These are phyloP conservation scores for Cyanistes caeruleus DNA, from an alignment of 2,113 vertebrate genomes.

Conservation along the genomic window DNA sequence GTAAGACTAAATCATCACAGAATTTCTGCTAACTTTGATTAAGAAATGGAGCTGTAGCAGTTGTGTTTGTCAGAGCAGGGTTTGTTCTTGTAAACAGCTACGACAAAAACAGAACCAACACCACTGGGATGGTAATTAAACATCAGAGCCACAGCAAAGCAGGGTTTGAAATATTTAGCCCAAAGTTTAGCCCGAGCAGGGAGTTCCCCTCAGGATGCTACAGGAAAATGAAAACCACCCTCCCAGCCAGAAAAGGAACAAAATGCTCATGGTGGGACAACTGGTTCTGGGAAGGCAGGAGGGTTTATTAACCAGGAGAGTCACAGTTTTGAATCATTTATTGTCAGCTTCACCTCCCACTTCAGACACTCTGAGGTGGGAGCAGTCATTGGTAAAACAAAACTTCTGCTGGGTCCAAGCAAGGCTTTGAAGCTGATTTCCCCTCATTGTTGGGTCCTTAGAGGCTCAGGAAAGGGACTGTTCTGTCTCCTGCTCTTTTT, in stretches of 20 bases:
- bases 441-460: not conserved
- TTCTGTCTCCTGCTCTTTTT: not conserved
- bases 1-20: not conserved
- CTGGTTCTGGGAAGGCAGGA: not conserved
- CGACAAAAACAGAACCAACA: not conserved
- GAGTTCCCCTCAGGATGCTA: not conserved
- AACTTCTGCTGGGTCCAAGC: not conserved
- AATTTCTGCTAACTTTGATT: not conserved
- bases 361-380: not conserved
- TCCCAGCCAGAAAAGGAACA: not conserved
- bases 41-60: not conserved
- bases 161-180: not conserved
- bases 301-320: not conserved
- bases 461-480: not conserved
- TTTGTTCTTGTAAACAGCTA: not conserved
- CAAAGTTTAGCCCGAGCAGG: not conserved
- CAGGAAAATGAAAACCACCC: not conserved
- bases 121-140: not conserved
- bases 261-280: not conserved
- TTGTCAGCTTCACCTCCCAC: not conserved
- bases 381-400: not conserved
- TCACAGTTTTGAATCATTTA: not conserved
- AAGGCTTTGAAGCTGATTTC: not conserved
- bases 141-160: not conserved
- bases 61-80: not conserved